A percentile compares a stretch with the other conserved stretches of the same genome.
Conservation (phyloP, 2,797 vertebrate genomes). For the Meda fulgida region DNA sequence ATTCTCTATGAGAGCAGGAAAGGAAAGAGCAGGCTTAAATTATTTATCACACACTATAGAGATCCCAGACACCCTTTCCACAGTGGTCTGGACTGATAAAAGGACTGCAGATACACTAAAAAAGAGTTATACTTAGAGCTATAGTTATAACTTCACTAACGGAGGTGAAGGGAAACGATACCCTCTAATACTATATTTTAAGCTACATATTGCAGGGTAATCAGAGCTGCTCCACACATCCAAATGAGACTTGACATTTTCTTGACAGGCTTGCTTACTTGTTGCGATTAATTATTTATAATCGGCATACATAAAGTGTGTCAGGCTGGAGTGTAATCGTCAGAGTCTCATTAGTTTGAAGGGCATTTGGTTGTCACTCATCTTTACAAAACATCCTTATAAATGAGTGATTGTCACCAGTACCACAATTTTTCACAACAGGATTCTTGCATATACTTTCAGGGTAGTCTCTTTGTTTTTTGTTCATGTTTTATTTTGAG, state of each 20-base stretch:
- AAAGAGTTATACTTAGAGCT: constrained; percentile 55
- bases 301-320: constrained; percentile 72
- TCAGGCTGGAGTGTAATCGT: constrained; percentile 74
- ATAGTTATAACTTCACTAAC: constrained; percentile 50
- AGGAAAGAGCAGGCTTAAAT: constrained; percentile 58
- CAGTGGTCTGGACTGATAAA: constrained; percentile 38
- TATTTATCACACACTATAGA: constrained; percentile 58
- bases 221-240: constrained; percentile 62
- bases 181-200: constrained; percentile 62
- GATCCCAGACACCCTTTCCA: constrained; percentile 51
- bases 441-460: neutral
- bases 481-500: neutral
- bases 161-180: constrained; percentile 58
- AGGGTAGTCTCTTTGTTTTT: neutral
- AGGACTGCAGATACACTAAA: constrained; percentile 45
- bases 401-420: constrained; percentile 55
- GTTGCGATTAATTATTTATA: constrained; percentile 80
- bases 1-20: constrained; percentile 35
- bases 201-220: constrained; percentile 63
- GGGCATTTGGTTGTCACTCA: constrained; percentile 77
- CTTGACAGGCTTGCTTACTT: constrained; percentile 69
- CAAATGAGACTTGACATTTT: constrained; percentile 78
- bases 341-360: constrained; percentile 76
- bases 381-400: constrained; percentile 64
- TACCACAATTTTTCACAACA: constrained; percentile 8